Evolutionary conservation across 2,113 vertebrate species (phyloP), one percentile per base, ranked within the genome.

Genomic region (Trematocara marginatum): DNA sequence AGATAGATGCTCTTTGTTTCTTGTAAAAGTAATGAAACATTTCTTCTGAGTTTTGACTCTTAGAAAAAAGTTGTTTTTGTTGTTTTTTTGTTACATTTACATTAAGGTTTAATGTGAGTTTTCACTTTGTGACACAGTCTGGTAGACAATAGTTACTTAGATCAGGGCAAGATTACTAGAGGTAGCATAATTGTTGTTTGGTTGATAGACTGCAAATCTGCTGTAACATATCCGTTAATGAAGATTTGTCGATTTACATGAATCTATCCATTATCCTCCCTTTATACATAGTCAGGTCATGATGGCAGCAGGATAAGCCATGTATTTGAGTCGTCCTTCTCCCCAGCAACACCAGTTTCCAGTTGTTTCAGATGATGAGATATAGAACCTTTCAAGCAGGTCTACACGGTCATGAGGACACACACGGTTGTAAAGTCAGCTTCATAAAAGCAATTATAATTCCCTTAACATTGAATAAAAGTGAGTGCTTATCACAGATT

Each of bases 401-500:
- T 40, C 3, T 1, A 40, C 7, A n/a, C 6, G 6, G 34, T n/a
- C 52, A 59, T 2, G 5, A 9, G 35, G 38, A 47, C 53, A 54
- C 12, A 54, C 35, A 47, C 6, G 4, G 42, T 31, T 80, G 40
- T 80, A 83, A 91, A 80, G 53, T 47, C 29, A 81, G 42, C 7
- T 66, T 26, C 7, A 16, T 82, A 74, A 84, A 66, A 23, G 23
- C 82, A 56, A 57, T 81, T 35, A 18, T 53, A 90, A 74, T 88
- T 66, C 2, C 34, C 16, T 85, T 51, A 56, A 29, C 52, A 16
- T 2, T 45, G 15, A 49, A 56, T 79, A 51, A 54, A 69, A 82
- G 47, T 26, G 74, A 38, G 81, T 51, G 81, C 86, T 93, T 88
- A 92, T 92, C 86, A 76, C 42, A 23, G 47, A 8, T 64, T 87